Evolutionary conservation across 2,113 vertebrate genomes (phyloP), one percentile per base, ranked within the genome.

Genomic region (Oreocharis arfaki): DNA sequence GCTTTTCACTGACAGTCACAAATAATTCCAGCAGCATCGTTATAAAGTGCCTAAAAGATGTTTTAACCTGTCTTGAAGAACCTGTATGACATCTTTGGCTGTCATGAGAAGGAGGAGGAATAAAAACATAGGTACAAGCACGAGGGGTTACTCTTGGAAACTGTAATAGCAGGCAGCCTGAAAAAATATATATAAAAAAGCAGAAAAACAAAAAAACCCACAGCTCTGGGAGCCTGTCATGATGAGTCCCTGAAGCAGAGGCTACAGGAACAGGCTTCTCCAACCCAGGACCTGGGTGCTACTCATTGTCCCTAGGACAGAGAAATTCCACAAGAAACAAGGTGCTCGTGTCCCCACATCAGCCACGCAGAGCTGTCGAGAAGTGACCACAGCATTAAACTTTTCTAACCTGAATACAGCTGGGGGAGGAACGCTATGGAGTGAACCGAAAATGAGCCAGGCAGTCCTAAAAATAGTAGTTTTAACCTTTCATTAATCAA

Each of bases 1-100:
- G 68, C 16, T 95, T 93, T 90, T 92, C 52, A 59, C 60, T 86
- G 92, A 92, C 95, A 96, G 79, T 75, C 90, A 70, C 90, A 91
- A 88, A 63, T 76, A 96, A 86, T 91, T 95, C 63, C 71, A 92
- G 68, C 35, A 90, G 47, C 63, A 88, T 20, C 73, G 69, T 82
- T 93, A 85, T 32, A 32, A 93, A 77, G 35, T 75, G 68, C 80
- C 92, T 95, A 71, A 81, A 89, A 80, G 63, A 71, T 90, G 76
- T 77, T 92, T 90, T 88, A 88, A 94, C 95, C 75, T 86, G 35
- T 81, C 88, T 93, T 63, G 60, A 95, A 89, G 60, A 92, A 91
- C 14, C 20, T 64, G 12, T 64, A 42, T 75, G 82, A 77, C 60
- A 90, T 80, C 49, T 80, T 33, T 57, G 59, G 59, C 59, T 93